phyloP scores from a whole-genome alignment of 2,797 vertebrate genomes.

The Chanos chanos region DNA sequence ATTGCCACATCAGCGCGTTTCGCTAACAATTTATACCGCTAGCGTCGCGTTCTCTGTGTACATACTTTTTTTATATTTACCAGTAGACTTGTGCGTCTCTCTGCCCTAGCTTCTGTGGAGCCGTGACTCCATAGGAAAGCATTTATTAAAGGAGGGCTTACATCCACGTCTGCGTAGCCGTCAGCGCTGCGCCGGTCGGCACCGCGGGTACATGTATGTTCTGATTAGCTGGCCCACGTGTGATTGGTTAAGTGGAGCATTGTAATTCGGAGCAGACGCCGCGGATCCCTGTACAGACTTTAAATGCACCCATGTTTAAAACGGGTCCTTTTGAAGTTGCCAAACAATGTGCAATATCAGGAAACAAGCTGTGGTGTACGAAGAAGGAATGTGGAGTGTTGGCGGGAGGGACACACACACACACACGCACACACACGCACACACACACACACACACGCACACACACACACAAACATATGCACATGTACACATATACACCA shows the following conservation, averaged over 20 bases:
- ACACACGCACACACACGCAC: conserved; percentile 29
- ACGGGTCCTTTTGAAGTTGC: conserved; percentile 48
- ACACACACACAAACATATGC: conserved; percentile 36
- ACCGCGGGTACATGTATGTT: conserved; percentile 48
- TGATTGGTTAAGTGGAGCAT: conserved; percentile 32
- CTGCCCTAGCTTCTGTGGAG: not conserved
- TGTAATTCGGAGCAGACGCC: conserved; percentile 45
- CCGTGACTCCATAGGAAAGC: conserved; percentile 10
- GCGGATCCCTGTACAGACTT: conserved; percentile 43
- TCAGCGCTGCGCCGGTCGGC: conserved; percentile 27
- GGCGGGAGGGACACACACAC: conserved; percentile 4
- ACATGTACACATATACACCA: no score
- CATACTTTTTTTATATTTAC: no score
- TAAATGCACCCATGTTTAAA: conserved; percentile 48
- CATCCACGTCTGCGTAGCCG: conserved; percentile 16
- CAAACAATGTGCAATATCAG: conserved; percentile 53
- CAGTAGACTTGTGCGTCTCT: no score
- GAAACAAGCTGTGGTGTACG: conserved; percentile 43
- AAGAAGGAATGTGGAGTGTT: conserved; percentile 30
- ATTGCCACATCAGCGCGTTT: no score
- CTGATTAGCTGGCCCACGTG: conserved; percentile 47
- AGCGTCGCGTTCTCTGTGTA: no score
- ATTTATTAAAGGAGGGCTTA: conserved; percentile 27
- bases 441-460: conserved; percentile 17
- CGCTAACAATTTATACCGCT: no score